Percentiles rank a stretch among this genome's conserved stretches.
phyloP scores from a whole-genome alignment of 2,113 vertebrate species.

The Dendrocopos noguchii region DNA sequence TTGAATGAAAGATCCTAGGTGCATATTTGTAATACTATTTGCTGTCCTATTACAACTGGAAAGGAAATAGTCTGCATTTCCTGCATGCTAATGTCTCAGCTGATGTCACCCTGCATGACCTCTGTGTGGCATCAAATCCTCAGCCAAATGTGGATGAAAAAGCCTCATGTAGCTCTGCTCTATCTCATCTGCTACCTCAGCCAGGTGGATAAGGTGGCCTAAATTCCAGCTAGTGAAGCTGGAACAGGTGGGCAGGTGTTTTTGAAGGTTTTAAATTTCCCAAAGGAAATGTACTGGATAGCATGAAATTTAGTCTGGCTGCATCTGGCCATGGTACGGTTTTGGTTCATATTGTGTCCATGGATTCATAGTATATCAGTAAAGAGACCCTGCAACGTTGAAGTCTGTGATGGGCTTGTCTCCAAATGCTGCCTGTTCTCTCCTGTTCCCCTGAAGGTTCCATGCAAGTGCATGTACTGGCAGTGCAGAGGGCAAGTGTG shows the following conservation, averaged over 20 bases:
- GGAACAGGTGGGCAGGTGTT: neutral
- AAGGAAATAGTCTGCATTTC: neutral
- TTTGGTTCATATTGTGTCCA: neutral
- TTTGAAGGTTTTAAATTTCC: neutral
- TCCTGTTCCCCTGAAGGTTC: accelerated
- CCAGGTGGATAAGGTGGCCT: neutral
- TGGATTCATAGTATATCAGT: neutral
- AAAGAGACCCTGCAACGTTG: neutral
- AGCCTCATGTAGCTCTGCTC: neutral
- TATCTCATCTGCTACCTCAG: neutral
- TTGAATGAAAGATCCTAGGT: neutral
- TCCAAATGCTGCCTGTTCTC: neutral
- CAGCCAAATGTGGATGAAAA: neutral
- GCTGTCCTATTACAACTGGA: neutral
- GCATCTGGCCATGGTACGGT: neutral
- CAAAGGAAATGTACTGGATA: neutral
- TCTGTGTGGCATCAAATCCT: conserved; percentile 9
- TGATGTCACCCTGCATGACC: neutral
- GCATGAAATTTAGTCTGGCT: neutral
- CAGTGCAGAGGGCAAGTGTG: neutral
- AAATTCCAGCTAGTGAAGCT: neutral
- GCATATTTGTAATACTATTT: neutral
- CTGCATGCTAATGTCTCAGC: neutral
- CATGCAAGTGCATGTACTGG: neutral
- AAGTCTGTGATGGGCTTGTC: neutral